Conservation (phyloP, 30 jellyfish, hydroid and myxozoan species). For the Rhopilema esculentum region DNA sequence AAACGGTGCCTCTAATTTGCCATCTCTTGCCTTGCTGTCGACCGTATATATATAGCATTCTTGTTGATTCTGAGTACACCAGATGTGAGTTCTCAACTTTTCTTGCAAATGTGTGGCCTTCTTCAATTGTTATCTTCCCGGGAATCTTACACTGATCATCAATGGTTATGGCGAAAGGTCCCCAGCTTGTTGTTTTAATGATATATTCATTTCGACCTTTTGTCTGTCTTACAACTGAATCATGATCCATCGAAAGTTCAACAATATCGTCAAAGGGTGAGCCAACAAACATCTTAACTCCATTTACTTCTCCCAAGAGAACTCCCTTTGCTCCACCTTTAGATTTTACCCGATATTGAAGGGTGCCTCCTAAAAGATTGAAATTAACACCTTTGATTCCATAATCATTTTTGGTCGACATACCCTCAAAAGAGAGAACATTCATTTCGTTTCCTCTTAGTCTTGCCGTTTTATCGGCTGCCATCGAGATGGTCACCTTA, state of each 20-base stretch:
- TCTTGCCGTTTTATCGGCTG: neutral
- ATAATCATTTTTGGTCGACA: conserved; percentile 6
- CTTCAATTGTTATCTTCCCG: conserved; percentile 22
- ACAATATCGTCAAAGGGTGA: conserved; percentile 45
- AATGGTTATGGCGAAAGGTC: conserved; percentile 21
- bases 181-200: conserved; percentile 21
- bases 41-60: conserved; percentile 26
- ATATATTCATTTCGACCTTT: conserved; percentile 40
- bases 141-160: conserved; percentile 38
- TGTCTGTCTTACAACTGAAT: conserved; percentile 10
- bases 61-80: conserved; percentile 6
- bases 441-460: conserved; percentile 8
- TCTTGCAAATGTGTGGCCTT: conserved; percentile 2
- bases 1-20: conserved; percentile 17
- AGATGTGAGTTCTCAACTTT: conserved; percentile 13
- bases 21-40: conserved; percentile 3
- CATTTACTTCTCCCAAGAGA: conserved; percentile 20
- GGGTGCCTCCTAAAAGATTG: neutral
- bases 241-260: conserved; percentile 23
- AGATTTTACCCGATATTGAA: neutral
- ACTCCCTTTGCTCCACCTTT: neutral
- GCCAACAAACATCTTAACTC: conserved; percentile 47
- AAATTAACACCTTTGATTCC: conserved; percentile 5
- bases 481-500: neutral
- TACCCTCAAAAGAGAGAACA: conserved; percentile 33